Evolutionary conservation across 2,888 invertebrate species (phyloP).

Genomic region (Trichopoda pennipes): DNA sequence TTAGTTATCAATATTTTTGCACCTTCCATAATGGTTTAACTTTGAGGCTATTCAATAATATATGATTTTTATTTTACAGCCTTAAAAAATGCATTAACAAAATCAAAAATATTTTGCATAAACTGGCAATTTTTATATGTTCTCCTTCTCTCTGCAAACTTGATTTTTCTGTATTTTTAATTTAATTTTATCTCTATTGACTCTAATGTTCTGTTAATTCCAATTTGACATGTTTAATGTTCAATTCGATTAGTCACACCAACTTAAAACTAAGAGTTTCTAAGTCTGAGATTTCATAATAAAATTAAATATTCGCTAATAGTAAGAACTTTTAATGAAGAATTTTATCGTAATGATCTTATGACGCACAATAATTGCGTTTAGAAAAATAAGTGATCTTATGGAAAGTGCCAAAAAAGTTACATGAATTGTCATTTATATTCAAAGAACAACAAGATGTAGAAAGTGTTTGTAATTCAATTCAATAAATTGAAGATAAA

Average conservation of each 20-base stretch:
- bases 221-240: slow-evolving; percentile 46
- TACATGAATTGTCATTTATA: too few relatives aligned
- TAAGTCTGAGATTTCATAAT: slow-evolving; percentile 17
- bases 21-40: slow-evolving; percentile 40
- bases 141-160: slow-evolving; percentile 36
- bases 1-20: too few relatives aligned
- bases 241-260: slow-evolving; percentile 55
- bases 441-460: too few relatives aligned
- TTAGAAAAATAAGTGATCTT: background rate
- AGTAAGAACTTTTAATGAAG: slow-evolving; percentile 1
- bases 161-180: slow-evolving; percentile 8
- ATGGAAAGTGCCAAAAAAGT: too few relatives aligned
- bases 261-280: slow-evolving; percentile 18
- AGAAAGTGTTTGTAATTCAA: too few relatives aligned
- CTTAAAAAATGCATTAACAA: slow-evolving; percentile 1
- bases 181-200: slow-evolving; percentile 14
- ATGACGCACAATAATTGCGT: too few relatives aligned
- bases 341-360: background rate
- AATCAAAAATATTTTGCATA: slow-evolving; percentile 24
- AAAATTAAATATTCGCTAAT: background rate
- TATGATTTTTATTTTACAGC: slow-evolving; percentile 10
- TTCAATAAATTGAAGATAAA: background rate
- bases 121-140: background rate
- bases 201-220: slow-evolving; percentile 45
- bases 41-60: background rate